Evolutionary conservation across 2,888 invertebrate genomes (phyloP).

Genomic region (Cosmia trapezina): DNA sequence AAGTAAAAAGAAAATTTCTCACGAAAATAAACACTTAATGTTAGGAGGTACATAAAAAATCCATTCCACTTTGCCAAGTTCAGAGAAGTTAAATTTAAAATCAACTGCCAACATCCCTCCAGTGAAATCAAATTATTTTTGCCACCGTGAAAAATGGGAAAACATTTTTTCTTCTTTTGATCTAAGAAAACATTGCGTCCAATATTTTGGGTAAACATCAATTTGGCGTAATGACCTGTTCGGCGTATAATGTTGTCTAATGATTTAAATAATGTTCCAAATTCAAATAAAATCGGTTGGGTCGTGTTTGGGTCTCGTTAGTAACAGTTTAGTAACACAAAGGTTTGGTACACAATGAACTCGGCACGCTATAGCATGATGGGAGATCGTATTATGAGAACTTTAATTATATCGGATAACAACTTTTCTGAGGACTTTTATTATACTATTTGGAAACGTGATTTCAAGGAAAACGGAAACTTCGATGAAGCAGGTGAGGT

Average conservation of each 20-base stretch:
- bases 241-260: constrained; percentile 71
- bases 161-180: constrained; percentile 83
- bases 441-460: constrained; percentile 18
- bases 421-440: constrained; percentile 51
- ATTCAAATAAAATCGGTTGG: constrained; percentile 51
- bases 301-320: constrained; percentile 74
- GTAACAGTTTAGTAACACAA: constrained; percentile 57
- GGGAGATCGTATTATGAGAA: constrained; percentile 66
- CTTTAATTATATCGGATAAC: constrained; percentile 58
- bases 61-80: constrained; percentile 81
- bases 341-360: constrained; percentile 49
- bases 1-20: constrained; percentile 67
- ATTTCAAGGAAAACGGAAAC: constrained; percentile 29
- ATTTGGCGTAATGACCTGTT: constrained; percentile 79
- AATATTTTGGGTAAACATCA: constrained; percentile 81
- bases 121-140: constrained; percentile 86
- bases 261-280: constrained; percentile 67
- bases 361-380: constrained; percentile 66
- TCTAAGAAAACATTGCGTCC: constrained; percentile 79
- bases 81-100: constrained; percentile 85
- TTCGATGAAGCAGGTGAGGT: constrained; percentile 12
- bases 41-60: constrained; percentile 81
- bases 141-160: constrained; percentile 84
- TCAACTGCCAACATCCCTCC: constrained; percentile 83
- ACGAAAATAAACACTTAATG: constrained; percentile 81